Conservation (phyloP, 2,888 invertebrate genomes). For the Leucoma salicis region DNA sequence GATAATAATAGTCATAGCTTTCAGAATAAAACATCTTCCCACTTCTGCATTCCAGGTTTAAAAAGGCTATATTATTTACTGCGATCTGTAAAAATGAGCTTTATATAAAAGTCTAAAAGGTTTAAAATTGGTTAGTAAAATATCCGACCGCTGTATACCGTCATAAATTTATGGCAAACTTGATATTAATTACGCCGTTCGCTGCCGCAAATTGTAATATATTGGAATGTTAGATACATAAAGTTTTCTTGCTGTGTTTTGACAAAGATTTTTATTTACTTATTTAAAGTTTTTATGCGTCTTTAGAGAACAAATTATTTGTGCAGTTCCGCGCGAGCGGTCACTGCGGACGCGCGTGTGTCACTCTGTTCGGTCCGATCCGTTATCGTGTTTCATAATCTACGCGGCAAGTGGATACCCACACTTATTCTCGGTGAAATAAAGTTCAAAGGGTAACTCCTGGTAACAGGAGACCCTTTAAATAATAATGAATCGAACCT, state of each 20-base stretch:
- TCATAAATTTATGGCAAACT: conserved; percentile 68
- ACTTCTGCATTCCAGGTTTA: conserved; percentile 34
- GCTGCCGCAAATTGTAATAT: conserved; percentile 63
- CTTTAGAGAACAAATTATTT: too few relatives aligned
- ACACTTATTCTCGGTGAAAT: too few relatives aligned
- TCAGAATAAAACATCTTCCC: conserved; percentile 34
- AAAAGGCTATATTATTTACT: conserved; percentile 5
- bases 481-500: too few relatives aligned
- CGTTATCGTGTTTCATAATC: too few relatives aligned
- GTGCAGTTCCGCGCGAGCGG: too few relatives aligned
- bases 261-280: conserved; percentile 22
- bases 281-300: conserved; percentile 1
- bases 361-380: too few relatives aligned
- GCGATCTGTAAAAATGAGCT: not conserved
- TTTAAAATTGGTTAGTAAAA: conserved; percentile 32
- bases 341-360: too few relatives aligned
- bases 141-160: conserved; percentile 19
- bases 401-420: too few relatives aligned
- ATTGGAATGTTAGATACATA: conserved; percentile 44
- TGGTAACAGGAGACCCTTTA: too few relatives aligned
- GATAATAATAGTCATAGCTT: conserved; percentile 15
- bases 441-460: too few relatives aligned
- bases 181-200: conserved; percentile 71
- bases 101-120: conserved; percentile 32
- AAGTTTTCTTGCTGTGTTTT: conserved; percentile 20